A percentile compares a stretch with the other conserved stretches of the same genome.
Evolutionary conservation across 2,113 vertebrate genomes (phyloP).

Genomic region (Takifugu bimaculatus): DNA sequence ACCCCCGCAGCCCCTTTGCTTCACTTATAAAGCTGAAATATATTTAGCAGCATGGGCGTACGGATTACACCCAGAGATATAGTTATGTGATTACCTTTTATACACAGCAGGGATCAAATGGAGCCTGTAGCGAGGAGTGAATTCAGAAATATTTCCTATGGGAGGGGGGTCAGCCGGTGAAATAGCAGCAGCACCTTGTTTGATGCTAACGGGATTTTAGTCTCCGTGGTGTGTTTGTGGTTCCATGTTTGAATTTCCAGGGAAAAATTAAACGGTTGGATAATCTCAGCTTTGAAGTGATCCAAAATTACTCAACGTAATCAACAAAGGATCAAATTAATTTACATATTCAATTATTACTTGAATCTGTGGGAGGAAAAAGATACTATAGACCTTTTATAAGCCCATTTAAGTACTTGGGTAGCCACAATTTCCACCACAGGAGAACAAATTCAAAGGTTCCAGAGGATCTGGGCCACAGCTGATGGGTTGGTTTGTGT

Average conservation of each 20-base stretch:
- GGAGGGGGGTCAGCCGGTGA: neutral
- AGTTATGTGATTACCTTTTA: conserved; percentile 54
- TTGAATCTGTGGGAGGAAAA: no score
- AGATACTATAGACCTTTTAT: no score
- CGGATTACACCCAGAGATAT: conserved; percentile 52
- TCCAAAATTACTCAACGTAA: no score
- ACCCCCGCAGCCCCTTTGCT: neutral
- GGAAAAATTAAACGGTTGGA: neutral
- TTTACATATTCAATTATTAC: no score
- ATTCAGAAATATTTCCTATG: conserved; percentile 25
- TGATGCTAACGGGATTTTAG: conserved; percentile 16
- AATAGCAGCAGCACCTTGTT: conserved; percentile 29
- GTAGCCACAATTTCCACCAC: no score
- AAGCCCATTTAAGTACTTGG: no score
- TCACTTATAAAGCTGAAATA: conserved; percentile 32
- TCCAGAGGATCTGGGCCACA: no score
- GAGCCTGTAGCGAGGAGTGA: conserved; percentile 14
- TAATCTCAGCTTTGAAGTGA: no score
- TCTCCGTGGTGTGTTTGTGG: neutral
- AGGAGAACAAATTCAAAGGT: no score
- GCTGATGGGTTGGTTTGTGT: no score
- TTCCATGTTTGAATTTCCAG: neutral
- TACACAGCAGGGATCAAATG: conserved; percentile 52
- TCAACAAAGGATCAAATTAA: no score
- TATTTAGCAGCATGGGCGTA: conserved; percentile 53